Evolutionary conservation across 2,888 invertebrate genomes (phyloP).

Genomic region (Pecten maximus): DNA sequence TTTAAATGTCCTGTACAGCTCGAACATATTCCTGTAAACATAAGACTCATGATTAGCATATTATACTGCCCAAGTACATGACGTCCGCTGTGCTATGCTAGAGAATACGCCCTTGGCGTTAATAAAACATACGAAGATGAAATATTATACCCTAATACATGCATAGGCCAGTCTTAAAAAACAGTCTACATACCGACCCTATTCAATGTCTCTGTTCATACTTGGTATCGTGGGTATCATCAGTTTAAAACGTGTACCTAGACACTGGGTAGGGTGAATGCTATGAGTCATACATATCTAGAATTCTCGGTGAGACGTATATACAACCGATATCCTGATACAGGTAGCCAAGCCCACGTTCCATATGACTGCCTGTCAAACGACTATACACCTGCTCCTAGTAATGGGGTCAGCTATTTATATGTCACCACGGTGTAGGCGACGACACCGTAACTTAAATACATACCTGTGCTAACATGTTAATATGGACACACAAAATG

Average conservation of each 20-base stretch:
- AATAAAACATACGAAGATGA: too few relatives aligned
- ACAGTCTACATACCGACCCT: not conserved
- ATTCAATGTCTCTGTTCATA: not conserved
- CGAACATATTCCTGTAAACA: too few relatives aligned
- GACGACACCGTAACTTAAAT: not conserved
- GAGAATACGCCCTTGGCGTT: too few relatives aligned
- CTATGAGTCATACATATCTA: not conserved
- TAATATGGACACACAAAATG: not conserved
- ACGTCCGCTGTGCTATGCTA: too few relatives aligned
- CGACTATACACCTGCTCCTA: not conserved
- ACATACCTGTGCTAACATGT: not conserved
- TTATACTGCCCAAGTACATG: too few relatives aligned
- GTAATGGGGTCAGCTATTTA: not conserved
- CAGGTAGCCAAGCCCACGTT: slow-evolving; percentile 9
- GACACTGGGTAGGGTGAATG: not conserved
- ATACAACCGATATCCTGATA: not conserved
- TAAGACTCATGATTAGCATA: too few relatives aligned
- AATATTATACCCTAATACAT: too few relatives aligned
- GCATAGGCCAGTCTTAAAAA: not conserved
- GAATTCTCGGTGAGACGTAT: not conserved
- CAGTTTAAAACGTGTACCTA: not conserved
- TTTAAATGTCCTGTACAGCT: too few relatives aligned
- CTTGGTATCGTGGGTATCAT: not conserved
- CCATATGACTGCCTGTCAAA: slow-evolving; percentile 14
- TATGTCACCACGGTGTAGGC: not conserved